Evolutionary conservation across 2,888 invertebrate genomes (phyloP).

Genomic region (Tachina lurida): DNA sequence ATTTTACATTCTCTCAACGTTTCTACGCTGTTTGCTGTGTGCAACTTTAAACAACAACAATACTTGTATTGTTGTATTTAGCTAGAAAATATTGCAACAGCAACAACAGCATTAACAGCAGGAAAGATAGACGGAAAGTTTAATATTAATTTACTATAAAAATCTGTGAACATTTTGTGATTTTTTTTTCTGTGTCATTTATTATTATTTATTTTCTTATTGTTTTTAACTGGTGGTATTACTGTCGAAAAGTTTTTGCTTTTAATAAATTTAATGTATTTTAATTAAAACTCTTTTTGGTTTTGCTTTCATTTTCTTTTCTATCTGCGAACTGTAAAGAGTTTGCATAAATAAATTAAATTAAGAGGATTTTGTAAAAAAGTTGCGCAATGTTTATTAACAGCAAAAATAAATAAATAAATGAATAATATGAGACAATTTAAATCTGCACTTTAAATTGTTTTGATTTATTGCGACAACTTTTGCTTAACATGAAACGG

Average conservation of each 20-base stretch:
- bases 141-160: constrained; percentile 38
- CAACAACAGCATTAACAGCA: background rate
- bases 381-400: background rate
- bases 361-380: background rate
- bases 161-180: constrained; percentile 11
- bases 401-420: background rate
- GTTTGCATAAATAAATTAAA: background rate
- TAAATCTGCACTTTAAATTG: background rate
- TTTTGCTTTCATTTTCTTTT: constrained; percentile 10
- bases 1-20: background rate
- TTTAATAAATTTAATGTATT: constrained; percentile 52
- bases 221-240: constrained; percentile 46
- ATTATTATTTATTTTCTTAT: background rate
- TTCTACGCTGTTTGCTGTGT: constrained; percentile 7
- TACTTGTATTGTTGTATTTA: constrained; percentile 22
- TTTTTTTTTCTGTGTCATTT: background rate
- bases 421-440: background rate
- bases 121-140: constrained; percentile 28
- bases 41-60: constrained; percentile 38
- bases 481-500: too few relatives aligned
- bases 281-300: constrained; percentile 48
- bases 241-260: constrained; percentile 53
- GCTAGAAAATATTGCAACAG: constrained; percentile 24
- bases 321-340: background rate
- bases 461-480: too few relatives aligned